These are phyloP conservation scores for Mesaphorura yosii DNA, from an alignment of 1,140 invertebrate species.

Conservation along the genomic window DNA sequence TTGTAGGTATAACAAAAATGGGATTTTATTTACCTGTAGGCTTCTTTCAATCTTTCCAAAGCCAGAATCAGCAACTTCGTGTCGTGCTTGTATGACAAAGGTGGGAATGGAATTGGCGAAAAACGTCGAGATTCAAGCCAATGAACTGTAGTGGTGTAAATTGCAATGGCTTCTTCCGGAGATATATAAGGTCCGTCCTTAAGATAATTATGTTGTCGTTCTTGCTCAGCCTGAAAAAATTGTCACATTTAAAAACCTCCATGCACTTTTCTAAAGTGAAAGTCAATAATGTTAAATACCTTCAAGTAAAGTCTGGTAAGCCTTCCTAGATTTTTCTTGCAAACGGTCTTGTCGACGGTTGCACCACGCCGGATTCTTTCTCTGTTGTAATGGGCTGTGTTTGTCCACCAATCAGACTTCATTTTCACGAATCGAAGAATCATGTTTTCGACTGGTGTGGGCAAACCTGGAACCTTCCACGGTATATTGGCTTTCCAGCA, in stretches of 20 bases:
- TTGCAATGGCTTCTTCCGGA: slow-evolving; percentile 97
- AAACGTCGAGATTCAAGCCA: slow-evolving; percentile 97
- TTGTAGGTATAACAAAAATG: neutral
- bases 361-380: slow-evolving; percentile 86
- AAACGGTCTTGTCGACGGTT: slow-evolving; percentile 98
- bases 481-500: slow-evolving; percentile 99
- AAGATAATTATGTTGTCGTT: slow-evolving; percentile 96
- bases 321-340: slow-evolving; percentile 97
- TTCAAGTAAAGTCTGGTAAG: slow-evolving; percentile 94
- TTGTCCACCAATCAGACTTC: slow-evolving; percentile 99
- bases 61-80: slow-evolving; percentile 96
- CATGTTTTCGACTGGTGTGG: slow-evolving; percentile 99
- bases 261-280: neutral
- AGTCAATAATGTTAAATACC: slow-evolving; percentile 20
- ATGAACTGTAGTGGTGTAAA: slow-evolving; percentile 98
- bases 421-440: slow-evolving; percentile 99
- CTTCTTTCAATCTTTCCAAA: slow-evolving; percentile 93
- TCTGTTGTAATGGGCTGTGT: slow-evolving; percentile 98
- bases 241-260: neutral
- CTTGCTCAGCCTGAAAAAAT: slow-evolving; percentile 68
- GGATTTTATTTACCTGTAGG: slow-evolving; percentile 61
- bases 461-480: slow-evolving; percentile 98
- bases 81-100: slow-evolving; percentile 97
- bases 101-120: slow-evolving; percentile 97
- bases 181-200: slow-evolving; percentile 99